Conservation (phyloP, 2,797 vertebrate genomes). For the Triplophysa bombifrons region DNA sequence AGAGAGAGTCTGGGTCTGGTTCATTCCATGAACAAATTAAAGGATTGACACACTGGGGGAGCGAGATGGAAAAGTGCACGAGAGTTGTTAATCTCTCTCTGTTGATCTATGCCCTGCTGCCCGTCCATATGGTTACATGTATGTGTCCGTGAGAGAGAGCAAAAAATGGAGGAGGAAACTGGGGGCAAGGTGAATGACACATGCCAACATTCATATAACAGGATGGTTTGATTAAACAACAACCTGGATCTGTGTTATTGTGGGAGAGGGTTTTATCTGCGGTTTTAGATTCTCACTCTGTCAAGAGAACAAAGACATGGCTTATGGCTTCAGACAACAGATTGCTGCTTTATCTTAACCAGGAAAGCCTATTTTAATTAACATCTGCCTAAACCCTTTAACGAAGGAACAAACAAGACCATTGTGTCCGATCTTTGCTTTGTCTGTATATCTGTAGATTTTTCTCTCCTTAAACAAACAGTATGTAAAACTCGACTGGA, state of each 20-base stretch:
- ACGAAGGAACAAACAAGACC: slow-evolving; percentile 59
- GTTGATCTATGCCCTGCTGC: slow-evolving; percentile 53
- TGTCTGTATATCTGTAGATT: background rate
- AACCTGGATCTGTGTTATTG: slow-evolving; percentile 28
- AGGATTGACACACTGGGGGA: slow-evolving; percentile 26
- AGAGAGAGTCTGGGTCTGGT: slow-evolving; percentile 9
- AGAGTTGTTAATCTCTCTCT: slow-evolving; percentile 48
- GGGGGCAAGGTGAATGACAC: slow-evolving; percentile 26
- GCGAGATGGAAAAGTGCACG: slow-evolving; percentile 26
- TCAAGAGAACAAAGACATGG: slow-evolving; percentile 52
- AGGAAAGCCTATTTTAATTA: slow-evolving; percentile 68
- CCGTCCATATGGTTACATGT: slow-evolving; percentile 53
- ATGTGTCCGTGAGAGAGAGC: slow-evolving; percentile 10
- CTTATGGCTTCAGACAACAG: slow-evolving; percentile 49
- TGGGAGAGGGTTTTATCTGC: slow-evolving; percentile 19
- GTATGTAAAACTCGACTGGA: background rate
- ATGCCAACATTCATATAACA: slow-evolving; percentile 12
- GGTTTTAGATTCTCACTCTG: slow-evolving; percentile 11
- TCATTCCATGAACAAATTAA: slow-evolving; percentile 7
- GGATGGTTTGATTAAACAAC: slow-evolving; percentile 10
- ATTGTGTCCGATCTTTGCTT: slow-evolving; percentile 41
- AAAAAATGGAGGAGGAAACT: slow-evolving; percentile 21
- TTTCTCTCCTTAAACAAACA: too few relatives aligned
- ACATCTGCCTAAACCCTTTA: slow-evolving; percentile 62
- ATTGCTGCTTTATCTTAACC: slow-evolving; percentile 51